Evolutionary conservation across 1,140 invertebrate genomes (phyloP).

Genomic region (Globodera ellingtonae): DNA sequence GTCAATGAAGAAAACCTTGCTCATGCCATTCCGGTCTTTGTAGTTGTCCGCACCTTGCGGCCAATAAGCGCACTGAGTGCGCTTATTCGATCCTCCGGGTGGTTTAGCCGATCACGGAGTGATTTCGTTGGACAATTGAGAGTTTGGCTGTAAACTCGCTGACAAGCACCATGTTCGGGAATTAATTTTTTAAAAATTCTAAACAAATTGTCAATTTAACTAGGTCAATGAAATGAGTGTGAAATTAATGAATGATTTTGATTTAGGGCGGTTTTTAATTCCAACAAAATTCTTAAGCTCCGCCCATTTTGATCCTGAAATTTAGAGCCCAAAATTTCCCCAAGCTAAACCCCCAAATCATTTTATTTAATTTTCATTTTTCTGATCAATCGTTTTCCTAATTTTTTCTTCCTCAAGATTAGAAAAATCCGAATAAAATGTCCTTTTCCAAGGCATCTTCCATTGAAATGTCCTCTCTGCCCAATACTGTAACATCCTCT

Average conservation of each 20-base stretch:
- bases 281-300: neutral
- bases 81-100: neutral
- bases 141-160: neutral
- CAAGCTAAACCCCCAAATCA: neutral
- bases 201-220: neutral
- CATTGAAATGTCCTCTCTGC: too few relatives aligned
- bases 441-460: too few relatives aligned
- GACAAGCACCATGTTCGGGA: conserved; percentile 4
- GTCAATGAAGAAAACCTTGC: neutral
- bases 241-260: too few relatives aligned
- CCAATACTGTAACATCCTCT: neutral
- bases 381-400: too few relatives aligned
- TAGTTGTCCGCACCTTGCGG: conserved; percentile 1
- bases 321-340: neutral
- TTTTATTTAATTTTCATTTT: too few relatives aligned
- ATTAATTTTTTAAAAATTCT: neutral
- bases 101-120: neutral
- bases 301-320: neutral
- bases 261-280: neutral
- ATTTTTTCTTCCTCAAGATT: too few relatives aligned
- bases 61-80: neutral
- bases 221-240: neutral
- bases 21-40: neutral
- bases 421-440: neutral
- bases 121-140: neutral